phyloP scores from a whole-genome alignment of 1,140 invertebrate genomes.

The Habropoda laboriosa region DNA sequence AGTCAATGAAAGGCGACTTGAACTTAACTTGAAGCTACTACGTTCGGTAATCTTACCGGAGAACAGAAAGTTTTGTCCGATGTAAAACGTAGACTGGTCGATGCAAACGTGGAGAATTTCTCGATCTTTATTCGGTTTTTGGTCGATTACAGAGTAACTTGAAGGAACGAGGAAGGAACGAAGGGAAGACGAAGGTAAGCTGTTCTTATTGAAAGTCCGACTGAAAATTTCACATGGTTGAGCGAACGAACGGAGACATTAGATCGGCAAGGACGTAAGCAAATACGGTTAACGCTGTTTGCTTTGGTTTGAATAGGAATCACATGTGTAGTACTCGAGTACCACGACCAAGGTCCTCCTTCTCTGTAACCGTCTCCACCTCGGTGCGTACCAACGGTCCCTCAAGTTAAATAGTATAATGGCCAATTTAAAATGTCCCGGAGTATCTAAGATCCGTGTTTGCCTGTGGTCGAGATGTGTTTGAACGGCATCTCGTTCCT shows the following conservation, averaged over 20 bases:
- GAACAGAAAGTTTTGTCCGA: conserved; percentile 69
- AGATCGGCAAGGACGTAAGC: conserved; percentile 73
- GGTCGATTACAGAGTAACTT: not conserved
- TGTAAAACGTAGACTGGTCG: not conserved
- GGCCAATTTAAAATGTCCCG: conserved; percentile 81
- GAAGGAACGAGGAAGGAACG: too few relatives aligned
- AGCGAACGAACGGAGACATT: conserved; percentile 65
- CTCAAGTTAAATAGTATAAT: conserved; percentile 82
- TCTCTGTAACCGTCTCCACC: conserved; percentile 50
- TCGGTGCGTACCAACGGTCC: conserved; percentile 63
- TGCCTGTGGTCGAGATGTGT: conserved; percentile 74
- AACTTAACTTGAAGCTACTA: conserved; percentile 56
- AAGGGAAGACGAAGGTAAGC: not conserved
- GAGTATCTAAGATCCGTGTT: conserved; percentile 78
- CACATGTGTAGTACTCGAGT: conserved; percentile 68
- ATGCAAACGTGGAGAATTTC: not conserved
- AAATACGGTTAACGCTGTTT: conserved; percentile 79
- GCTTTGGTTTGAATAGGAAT: conserved; percentile 73
- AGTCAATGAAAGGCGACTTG: conserved; percentile 68
- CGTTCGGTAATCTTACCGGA: conserved; percentile 34
- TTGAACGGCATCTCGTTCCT: conserved; percentile 72
- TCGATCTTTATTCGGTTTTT: not conserved
- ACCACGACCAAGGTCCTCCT: conserved; percentile 49
- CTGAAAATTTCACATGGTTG: conserved; percentile 58
- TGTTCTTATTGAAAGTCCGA: not conserved